These are phyloP conservation scores for Coptodon bakossiorum DNA, from an alignment of 2,113 vertebrate species.

Conservation along the genomic window DNA sequence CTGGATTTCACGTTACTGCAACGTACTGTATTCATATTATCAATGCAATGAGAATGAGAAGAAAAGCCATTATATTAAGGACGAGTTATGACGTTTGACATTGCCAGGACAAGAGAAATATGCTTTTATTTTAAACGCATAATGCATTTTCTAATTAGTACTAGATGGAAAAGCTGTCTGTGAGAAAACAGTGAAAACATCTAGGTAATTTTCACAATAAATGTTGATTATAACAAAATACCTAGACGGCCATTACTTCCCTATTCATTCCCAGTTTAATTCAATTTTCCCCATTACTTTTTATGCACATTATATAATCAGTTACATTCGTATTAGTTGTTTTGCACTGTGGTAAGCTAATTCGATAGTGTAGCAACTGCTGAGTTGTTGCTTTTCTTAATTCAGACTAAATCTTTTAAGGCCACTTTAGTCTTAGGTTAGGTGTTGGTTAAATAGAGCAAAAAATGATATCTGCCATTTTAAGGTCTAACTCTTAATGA, in stretches of 20 bases:
- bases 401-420: background rate
- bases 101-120: background rate
- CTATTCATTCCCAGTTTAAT: background rate
- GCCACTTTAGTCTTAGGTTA: background rate
- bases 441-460: background rate
- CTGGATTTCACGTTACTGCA: background rate
- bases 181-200: background rate
- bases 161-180: background rate
- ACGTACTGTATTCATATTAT: background rate
- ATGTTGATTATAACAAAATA: background rate
- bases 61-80: background rate
- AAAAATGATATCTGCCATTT: background rate
- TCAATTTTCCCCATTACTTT: background rate
- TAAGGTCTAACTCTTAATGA: background rate
- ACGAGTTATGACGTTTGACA: background rate
- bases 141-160: background rate
- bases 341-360: background rate
- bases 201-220: background rate
- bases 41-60: background rate
- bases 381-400: background rate
- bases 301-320: background rate
- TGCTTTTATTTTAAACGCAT: background rate
- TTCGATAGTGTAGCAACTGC: background rate
- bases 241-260: background rate
- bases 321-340: background rate